Conservation (phyloP, 2,888 invertebrate genomes). For the Drosophila infuscata region DNA sequence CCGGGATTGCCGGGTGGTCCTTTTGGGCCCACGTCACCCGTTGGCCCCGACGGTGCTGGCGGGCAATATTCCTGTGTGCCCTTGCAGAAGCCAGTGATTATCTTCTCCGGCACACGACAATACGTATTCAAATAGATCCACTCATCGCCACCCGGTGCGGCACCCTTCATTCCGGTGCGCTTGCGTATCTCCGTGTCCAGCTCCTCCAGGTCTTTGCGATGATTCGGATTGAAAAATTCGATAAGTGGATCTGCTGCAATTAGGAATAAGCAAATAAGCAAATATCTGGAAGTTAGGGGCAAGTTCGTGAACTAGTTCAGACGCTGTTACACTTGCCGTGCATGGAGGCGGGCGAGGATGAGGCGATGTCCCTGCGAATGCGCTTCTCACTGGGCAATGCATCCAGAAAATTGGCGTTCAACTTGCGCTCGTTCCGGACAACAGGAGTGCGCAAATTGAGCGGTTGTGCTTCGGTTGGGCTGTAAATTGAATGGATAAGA, state of each 20-base stretch:
- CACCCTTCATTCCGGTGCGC: constrained; percentile 88
- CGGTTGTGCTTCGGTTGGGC: constrained; percentile 29
- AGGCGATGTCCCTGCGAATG: constrained; percentile 79
- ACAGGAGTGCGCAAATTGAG: constrained; percentile 20
- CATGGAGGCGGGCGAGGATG: constrained; percentile 83
- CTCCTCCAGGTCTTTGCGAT: constrained; percentile 88
- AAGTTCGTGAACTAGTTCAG: neutral
- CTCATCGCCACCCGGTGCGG: constrained; percentile 90
- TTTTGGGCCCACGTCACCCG: constrained; percentile 88
- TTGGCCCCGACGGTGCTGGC: constrained; percentile 88
- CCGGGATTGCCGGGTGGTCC: constrained; percentile 86
- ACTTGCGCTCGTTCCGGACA: constrained; percentile 75
- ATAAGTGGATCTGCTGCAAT: constrained; percentile 87
- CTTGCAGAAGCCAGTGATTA: constrained; percentile 93
- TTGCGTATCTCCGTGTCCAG: constrained; percentile 88
- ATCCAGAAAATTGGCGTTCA: constrained; percentile 55
- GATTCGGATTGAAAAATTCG: constrained; percentile 91
- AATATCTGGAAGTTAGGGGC: neutral
- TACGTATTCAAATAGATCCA: constrained; percentile 96
- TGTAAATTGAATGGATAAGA: constrained; percentile 5
- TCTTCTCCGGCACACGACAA: constrained; percentile 93
- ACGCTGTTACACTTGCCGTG: constrained; percentile 75
- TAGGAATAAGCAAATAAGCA: neutral
- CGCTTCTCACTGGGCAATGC: constrained; percentile 54
- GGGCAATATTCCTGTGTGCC: constrained; percentile 93